Evolutionary conservation across 1,140 invertebrate species (phyloP).

Genomic region (Dufourea novaeangliae): DNA sequence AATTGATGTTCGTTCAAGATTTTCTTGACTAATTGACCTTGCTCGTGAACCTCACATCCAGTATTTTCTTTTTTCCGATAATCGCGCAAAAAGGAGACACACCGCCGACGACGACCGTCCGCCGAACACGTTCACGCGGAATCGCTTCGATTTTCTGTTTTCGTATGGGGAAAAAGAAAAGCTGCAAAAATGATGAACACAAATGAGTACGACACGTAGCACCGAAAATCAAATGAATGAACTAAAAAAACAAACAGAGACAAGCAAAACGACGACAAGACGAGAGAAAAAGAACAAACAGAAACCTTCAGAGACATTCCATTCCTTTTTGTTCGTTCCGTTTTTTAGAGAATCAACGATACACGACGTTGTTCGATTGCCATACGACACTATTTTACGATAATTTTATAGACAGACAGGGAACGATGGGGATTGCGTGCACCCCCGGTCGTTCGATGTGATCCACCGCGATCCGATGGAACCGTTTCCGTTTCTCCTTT

Average conservation of each 20-base stretch:
- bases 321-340: no score
- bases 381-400: slow-evolving; percentile 22
- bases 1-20: slow-evolving; percentile 24
- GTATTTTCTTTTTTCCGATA: slow-evolving; percentile 45
- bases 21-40: slow-evolving; percentile 25
- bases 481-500: slow-evolving; percentile 5
- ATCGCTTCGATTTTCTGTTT: no score
- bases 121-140: slow-evolving; percentile 35
- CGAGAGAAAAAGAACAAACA: background rate
- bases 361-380: slow-evolving; percentile 28
- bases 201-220: background rate
- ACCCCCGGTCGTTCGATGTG: slow-evolving; percentile 5
- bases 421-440: no score
- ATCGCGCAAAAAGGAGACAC: slow-evolving; percentile 16
- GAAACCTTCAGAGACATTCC: slow-evolving; percentile 39
- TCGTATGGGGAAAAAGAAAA: background rate
- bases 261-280: background rate
- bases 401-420: slow-evolving; percentile 35
- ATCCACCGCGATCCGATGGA: slow-evolving; percentile 15
- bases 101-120: slow-evolving; percentile 44
- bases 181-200: background rate
- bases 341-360: slow-evolving; percentile 35
- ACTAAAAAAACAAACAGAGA: background rate
- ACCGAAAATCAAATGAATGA: slow-evolving; percentile 5
- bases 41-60: slow-evolving; percentile 22